Conservation (phyloP, 2,797 vertebrate species). For the Lithobates pipiens region DNA sequence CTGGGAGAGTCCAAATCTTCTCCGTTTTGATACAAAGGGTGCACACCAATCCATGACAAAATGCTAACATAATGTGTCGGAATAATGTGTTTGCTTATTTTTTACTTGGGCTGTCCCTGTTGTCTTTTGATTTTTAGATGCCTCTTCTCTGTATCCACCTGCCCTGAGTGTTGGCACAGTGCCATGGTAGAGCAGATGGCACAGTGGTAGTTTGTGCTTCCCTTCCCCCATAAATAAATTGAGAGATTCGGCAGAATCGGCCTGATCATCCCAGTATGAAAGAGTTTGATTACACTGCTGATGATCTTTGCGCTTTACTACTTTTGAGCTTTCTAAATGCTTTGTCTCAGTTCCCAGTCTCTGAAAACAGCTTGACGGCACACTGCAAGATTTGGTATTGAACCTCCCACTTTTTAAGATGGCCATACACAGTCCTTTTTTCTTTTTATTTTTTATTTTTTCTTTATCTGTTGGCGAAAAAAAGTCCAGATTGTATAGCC, state of each 20-base stretch:
- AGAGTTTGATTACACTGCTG: background rate
- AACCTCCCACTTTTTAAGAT: too few species aligned
- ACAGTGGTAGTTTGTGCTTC: conserved; percentile 81
- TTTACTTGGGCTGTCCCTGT: background rate
- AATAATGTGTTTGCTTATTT: background rate
- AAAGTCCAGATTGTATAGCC: too few species aligned
- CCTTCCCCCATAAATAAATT: conserved; percentile 91
- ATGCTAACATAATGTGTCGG: background rate
- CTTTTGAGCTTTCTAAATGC: background rate
- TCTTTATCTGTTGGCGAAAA: too few species aligned
- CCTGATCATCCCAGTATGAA: background rate
- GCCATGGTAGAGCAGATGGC: conserved; percentile 93
- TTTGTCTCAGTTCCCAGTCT: background rate
- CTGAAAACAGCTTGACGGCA: background rate
- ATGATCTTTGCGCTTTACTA: background rate
- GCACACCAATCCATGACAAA: too few species aligned
- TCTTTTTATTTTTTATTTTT: too few species aligned
- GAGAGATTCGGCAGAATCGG: conserved; percentile 82
- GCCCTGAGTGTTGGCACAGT: conserved; percentile 84
- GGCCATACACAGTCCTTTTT: too few species aligned
- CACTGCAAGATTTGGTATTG: too few species aligned
- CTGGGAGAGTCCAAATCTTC: too few species aligned
- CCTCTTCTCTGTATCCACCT: conserved; percentile 78
- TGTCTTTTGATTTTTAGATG: background rate
- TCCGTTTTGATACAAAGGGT: too few species aligned